Evolutionary conservation across 2,888 invertebrate species (phyloP), one percentile per base, ranked within the genome.

Genomic region (Syritta pipiens): DNA sequence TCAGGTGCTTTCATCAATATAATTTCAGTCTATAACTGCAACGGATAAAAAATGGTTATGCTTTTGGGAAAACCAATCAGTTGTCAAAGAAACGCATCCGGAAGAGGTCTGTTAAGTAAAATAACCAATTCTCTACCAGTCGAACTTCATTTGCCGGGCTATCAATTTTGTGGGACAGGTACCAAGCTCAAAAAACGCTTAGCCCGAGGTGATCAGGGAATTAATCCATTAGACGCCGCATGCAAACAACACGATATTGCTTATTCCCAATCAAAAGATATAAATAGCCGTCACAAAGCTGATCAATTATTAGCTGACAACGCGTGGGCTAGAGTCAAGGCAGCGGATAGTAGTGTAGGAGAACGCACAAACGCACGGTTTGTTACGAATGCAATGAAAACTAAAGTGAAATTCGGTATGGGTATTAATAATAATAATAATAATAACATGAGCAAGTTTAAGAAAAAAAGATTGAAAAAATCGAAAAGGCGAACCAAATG

Each of bases 1-100:
- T 84, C 49, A 82, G 83, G 5, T 86, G 42, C 83, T 86, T 85
- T 57, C 81, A 40, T 76, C 82, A 83, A 81, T 86, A 86, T 81
- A 86, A 86, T 4, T 81, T 4, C 69, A 24, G 85, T 85, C 26
- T 83, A 46, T 32, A 51, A 4, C 17, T 42, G 4, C 5, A 40
- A 17, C 17, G 37, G 17, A 40, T 14, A 19, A 14, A 40, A 30
- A 14, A 30, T 81, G 19, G 88, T 85, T 3, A 71, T 49, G 30
- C 85, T 59, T 48, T 82, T 68, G 17, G 81, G 59, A 68, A 83
- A 57, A 82, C 86, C 83, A 74, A 81, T 62, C 35, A 84, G 44
- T 60, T n/a, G 20, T 7, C 22, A 48, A 17, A 6, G 28, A 57
- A 35, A 57, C 9, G 14, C 4, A 48, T 4, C 22, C 17, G 32